phyloP scores from a whole-genome alignment of 2,888 invertebrate species.

The Mesorhabditis spiculigera region DNA sequence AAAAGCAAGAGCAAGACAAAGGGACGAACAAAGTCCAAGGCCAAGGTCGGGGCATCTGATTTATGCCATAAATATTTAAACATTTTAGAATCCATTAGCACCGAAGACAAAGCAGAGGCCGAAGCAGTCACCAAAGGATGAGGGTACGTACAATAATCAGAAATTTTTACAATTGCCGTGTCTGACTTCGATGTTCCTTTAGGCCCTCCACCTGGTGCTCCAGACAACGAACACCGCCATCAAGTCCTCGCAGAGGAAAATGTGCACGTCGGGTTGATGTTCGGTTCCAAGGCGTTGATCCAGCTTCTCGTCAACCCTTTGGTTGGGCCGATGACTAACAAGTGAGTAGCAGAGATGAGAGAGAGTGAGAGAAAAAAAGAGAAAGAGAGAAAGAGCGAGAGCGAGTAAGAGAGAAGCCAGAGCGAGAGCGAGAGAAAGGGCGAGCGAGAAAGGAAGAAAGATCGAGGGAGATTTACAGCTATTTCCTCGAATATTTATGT shows the following conservation, averaged over 20 bases:
- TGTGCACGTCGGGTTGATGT: slow-evolving; percentile 92
- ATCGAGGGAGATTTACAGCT: too few species aligned
- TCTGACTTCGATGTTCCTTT: too few species aligned
- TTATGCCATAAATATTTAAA: too few species aligned
- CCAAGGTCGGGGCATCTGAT: too few species aligned
- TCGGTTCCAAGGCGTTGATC: slow-evolving; percentile 95
- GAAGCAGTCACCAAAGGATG: slow-evolving; percentile 7
- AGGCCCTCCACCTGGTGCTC: background rate
- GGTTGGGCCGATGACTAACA: slow-evolving; percentile 93
- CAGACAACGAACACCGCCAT: slow-evolving; percentile 63
- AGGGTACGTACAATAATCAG: too few species aligned
- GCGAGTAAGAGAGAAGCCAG: too few species aligned
- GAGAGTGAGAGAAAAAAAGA: background rate
- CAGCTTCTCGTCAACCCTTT: slow-evolving; percentile 88
- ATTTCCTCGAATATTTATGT: too few species aligned
- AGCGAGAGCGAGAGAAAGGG: too few species aligned
- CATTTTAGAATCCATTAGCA: too few species aligned
- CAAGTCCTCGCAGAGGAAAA: slow-evolving; percentile 85
- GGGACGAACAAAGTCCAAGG: too few species aligned
- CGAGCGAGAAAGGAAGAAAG: too few species aligned
- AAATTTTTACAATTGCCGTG: too few species aligned
- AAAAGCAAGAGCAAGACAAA: background rate
- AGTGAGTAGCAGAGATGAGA: slow-evolving; percentile 66
- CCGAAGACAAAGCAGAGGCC: background rate
- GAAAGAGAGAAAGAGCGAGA: background rate